Conservation (phyloP, 1,140 invertebrate genomes). For the Sminthurinus signatus region DNA sequence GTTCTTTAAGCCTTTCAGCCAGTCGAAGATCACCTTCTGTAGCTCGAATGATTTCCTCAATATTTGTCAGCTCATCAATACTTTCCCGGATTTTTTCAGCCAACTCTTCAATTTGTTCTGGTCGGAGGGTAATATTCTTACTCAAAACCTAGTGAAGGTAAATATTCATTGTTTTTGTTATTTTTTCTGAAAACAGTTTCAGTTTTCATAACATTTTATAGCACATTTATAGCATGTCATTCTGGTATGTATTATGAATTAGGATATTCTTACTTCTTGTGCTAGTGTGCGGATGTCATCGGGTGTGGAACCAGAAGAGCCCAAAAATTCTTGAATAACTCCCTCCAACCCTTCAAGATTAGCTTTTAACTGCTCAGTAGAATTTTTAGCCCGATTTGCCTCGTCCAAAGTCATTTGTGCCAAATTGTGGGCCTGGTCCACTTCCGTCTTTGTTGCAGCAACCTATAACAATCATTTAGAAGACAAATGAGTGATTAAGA, state of each 20-base stretch:
- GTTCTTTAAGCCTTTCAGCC: conserved; percentile 66
- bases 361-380: conserved; percentile 52
- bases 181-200: no score
- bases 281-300: conserved; percentile 71
- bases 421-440: conserved; percentile 52
- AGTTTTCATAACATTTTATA: no score
- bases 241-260: no score
- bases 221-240: no score
- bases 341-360: conserved; percentile 56
- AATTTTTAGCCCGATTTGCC: conserved; percentile 52
- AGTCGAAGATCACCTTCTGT: conserved; percentile 68
- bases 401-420: conserved; percentile 56
- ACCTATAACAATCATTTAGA: no score
- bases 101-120: conserved; percentile 75
- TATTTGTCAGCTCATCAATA: conserved; percentile 76
- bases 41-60: conserved; percentile 78
- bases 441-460: conserved; percentile 53
- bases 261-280: conserved; percentile 61
- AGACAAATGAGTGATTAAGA: conserved; percentile 10
- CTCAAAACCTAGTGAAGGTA: conserved; percentile 51
- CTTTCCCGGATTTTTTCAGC: conserved; percentile 78
- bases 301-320: conserved; percentile 67
- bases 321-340: conserved; percentile 67
- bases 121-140: conserved; percentile 63
- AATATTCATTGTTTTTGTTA: neutral